Base-by-base conservation (phyloP, 2,888 invertebrate genomes). In the Synanthedon formicaeformis region DNA sequence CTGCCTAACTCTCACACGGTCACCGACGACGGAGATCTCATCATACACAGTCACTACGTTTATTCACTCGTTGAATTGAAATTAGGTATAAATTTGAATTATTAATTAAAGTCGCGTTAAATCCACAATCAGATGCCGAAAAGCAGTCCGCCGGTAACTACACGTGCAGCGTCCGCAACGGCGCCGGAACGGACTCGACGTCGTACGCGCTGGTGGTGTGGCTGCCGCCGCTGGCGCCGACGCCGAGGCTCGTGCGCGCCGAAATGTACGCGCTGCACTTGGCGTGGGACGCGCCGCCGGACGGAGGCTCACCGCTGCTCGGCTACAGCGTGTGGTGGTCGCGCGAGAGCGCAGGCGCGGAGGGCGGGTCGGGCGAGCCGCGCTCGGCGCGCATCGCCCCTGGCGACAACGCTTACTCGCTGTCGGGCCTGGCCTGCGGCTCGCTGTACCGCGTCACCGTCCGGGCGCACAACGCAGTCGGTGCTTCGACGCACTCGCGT, bases 121-220 rank as follows among this genome's bases (percentile, higher is more conserved):
- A 45, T 13, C 2, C 8, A 45, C 3, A 45, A 45, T 14, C 63
- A 93, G 93, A 90, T 64, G 85, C 91, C 54, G 92, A 92, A 61
- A 81, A 86, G 55, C 88, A 89, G 51, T 80, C 91, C 57, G 90
- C 90, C 58, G 92, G 92, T 60, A 94, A 94, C 88, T 94, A 93
- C 80, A 91, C 93, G 53, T 94, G 94, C 71, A 86, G 90, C 51
- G 93, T 92, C 52, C 92, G 92, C 67, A 95, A 95, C 81, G 86
- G 91, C 53, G 92, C 91, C 64, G 95, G 96, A n/a, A 90, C 90
- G 56, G 96, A 96, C 78, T 90, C 91, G 63, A 91, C 93, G 59
- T 89, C 90, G 56, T 93, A 93, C 73, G 89, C 90, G 49, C 77
- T 93, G 58, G 87, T 90, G 60, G 92, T 94, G 16, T 90, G 92